Base-by-base conservation (phyloP, 2,113 vertebrate species). In the Pithys albifrons region DNA sequence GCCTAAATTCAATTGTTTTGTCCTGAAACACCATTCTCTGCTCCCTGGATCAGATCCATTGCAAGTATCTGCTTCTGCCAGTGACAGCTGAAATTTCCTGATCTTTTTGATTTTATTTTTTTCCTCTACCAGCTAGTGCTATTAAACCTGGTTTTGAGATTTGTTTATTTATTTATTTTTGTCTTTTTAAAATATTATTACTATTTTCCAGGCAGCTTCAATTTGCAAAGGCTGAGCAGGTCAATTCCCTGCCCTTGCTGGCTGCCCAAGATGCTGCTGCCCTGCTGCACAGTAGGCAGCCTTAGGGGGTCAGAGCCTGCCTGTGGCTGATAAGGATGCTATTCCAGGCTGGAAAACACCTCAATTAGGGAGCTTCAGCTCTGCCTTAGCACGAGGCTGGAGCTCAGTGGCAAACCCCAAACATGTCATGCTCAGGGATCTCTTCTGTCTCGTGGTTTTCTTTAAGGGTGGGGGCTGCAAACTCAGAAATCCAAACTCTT, bases 181-280 rank as follows among this genome's bases (percentile, higher is more conserved):
- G 2, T 5, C 2, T 22, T 27, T 22, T n/a, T 5, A 41, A 41
- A 41, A 41, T 13, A 41, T 29, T 25, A 51, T 17, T 62, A 59
- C 43, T 59, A 35, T 84, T 80, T 78, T 39, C 8, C 67, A 67
- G 54, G 77, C 75, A 80, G 85, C 48, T 93, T 90, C 93, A 61
- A 81, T 93, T 91, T 97, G 67, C 88, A 87, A 49, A 93, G 74
- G 73, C 92, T 92, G 93, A 89, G 90, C 86, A 88, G 94, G 95
- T 95, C 88, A 96, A 95, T 96, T 93, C 93, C 95, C 97, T 96
- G 95, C 96, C 96, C 89, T 96, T 96, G 89, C 93, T 97, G 87
- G 94, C 61, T 5, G 94, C 93, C 96, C 89, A 88, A 92, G 96
- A 90, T 59, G 45, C 90, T 92, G 88, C 87, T 94, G 93, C 92